Evolutionary conservation across 2,888 invertebrate species (phyloP).

Genomic region (Diploptera punctata): DNA sequence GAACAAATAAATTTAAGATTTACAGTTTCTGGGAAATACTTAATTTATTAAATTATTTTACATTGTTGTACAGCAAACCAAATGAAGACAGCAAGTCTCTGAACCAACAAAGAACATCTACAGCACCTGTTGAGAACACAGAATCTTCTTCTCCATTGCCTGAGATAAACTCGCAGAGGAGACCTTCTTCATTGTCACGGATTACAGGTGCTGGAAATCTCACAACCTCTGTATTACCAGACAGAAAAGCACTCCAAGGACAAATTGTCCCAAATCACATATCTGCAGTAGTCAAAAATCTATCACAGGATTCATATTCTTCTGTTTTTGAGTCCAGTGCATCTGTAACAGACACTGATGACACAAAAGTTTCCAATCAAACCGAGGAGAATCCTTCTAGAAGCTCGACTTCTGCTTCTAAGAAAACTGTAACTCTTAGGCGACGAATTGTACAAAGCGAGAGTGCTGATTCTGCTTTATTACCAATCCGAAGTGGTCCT

Average conservation of each 20-base stretch:
- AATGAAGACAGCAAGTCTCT: slow-evolving; percentile 20
- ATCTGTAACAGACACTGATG: background rate
- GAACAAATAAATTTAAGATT: no score
- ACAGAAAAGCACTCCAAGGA: background rate
- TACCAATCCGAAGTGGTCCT: slow-evolving; percentile 3
- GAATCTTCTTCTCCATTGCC: slow-evolving; percentile 16
- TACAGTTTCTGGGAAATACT: no score
- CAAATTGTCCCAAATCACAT: background rate
- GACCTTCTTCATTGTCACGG: slow-evolving; percentile 7
- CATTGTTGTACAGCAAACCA: background rate
- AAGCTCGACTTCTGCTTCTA: background rate
- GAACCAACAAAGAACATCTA: slow-evolving; percentile 24
- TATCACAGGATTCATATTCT: slow-evolving; percentile 5
- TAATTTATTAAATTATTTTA: background rate
- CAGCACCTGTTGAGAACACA: slow-evolving; percentile 17
- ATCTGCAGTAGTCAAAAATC: background rate
- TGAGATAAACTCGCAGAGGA: background rate
- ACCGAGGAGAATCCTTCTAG: background rate
- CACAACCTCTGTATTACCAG: slow-evolving; percentile 12
- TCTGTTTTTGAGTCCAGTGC: slow-evolving; percentile 25
- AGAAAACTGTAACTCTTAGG: background rate
- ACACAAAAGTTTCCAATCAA: background rate
- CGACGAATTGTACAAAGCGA: background rate
- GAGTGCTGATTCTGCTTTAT: slow-evolving; percentile 21
- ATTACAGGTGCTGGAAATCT: background rate